These are phyloP conservation scores for Drosophila neonasuta DNA, from an alignment of 2,888 invertebrate genomes.

Conservation along the genomic window DNA sequence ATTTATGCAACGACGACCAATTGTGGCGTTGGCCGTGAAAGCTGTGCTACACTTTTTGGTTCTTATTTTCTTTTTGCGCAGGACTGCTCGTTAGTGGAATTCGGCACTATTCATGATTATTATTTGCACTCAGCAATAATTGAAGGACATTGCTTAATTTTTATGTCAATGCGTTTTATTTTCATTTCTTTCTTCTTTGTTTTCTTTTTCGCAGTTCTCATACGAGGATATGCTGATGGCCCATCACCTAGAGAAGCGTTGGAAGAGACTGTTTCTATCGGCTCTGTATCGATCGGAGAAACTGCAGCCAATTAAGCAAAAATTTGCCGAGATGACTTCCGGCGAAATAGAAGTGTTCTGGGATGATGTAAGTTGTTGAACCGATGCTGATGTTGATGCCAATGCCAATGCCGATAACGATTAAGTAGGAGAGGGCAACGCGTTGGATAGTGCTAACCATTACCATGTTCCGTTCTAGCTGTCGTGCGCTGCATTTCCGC, in stretches of 20 bases:
- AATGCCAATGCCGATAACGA: neutral
- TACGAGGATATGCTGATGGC: slow-evolving; percentile 82
- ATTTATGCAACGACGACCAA: slow-evolving; percentile 63
- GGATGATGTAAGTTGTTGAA: slow-evolving; percentile 76
- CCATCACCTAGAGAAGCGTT: slow-evolving; percentile 86
- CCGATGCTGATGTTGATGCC: neutral
- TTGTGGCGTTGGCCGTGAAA: slow-evolving; percentile 57
- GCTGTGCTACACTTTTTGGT: slow-evolving; percentile 46
- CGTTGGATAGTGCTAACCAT: slow-evolving; percentile 18
- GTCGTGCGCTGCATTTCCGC: slow-evolving; percentile 66
- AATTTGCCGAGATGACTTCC: slow-evolving; percentile 91
- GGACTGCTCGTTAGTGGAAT: slow-evolving; percentile 61
- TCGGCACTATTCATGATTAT: slow-evolving; percentile 75
- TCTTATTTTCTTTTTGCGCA: slow-evolving; percentile 10
- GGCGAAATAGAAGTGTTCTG: slow-evolving; percentile 85
- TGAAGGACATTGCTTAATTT: slow-evolving; percentile 70
- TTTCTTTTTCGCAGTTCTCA: slow-evolving; percentile 74
- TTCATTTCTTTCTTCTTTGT: slow-evolving; percentile 28
- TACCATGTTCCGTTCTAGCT: slow-evolving; percentile 10
- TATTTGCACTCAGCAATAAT: slow-evolving; percentile 75
- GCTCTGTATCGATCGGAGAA: slow-evolving; percentile 87
- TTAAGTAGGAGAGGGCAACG: slow-evolving; percentile 9
- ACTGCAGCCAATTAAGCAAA: slow-evolving; percentile 91
- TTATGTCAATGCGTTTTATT: slow-evolving; percentile 49
- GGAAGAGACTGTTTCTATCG: slow-evolving; percentile 87